Evolutionary conservation across 2,888 invertebrate species (phyloP).

Genomic region (Brachyopa scutellaris): DNA sequence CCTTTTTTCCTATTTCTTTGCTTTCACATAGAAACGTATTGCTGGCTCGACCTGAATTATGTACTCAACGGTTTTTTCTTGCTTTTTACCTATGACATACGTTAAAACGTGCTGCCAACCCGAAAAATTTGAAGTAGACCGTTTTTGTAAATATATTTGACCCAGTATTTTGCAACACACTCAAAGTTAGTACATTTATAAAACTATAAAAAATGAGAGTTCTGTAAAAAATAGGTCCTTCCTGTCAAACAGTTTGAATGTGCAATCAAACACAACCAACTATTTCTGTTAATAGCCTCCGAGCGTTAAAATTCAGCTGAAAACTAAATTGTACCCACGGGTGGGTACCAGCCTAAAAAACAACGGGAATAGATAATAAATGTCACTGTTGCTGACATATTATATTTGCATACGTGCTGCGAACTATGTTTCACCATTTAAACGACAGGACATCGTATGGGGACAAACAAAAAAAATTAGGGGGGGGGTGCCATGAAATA

Average conservation of each 20-base stretch:
- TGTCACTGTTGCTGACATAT: conserved; percentile 6
- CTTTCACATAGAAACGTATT: too few relatives aligned
- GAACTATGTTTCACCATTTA: not conserved
- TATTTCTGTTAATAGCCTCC: not conserved
- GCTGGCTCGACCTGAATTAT: not conserved
- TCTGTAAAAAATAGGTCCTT: not conserved
- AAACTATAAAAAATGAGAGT: too few relatives aligned
- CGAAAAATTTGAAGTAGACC: too few relatives aligned
- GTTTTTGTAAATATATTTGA: too few relatives aligned
- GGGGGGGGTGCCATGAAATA: not conserved
- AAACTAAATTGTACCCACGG: not conserved
- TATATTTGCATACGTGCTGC: not conserved
- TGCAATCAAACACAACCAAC: not conserved
- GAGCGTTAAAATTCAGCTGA: not conserved
- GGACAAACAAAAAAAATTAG: not conserved
- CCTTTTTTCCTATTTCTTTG: too few relatives aligned
- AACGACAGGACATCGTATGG: not conserved
- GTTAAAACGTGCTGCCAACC: too few relatives aligned
- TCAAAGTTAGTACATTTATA: too few relatives aligned
- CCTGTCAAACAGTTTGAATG: not conserved
- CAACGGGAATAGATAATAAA: too few relatives aligned
- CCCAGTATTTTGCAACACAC: too few relatives aligned
- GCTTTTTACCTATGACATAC: too few relatives aligned
- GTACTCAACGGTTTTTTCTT: too few relatives aligned
- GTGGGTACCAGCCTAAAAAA: too few relatives aligned